A percentile compares a stretch with the other conserved stretches of the same genome.
phyloP scores from a whole-genome alignment of 2,888 invertebrate species.

The Aleiodes leptofemur region DNA sequence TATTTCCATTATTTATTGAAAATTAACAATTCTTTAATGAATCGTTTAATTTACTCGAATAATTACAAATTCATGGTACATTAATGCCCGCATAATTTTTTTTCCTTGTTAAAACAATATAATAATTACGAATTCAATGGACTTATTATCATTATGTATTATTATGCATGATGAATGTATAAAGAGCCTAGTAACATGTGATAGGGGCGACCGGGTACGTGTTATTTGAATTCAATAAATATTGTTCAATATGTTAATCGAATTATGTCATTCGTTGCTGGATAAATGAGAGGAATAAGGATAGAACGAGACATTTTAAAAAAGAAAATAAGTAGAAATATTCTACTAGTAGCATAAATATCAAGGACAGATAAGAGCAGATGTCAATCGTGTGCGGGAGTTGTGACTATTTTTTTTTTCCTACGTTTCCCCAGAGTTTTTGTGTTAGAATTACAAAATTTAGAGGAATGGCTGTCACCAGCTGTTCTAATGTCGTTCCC shows the following conservation, averaged over 20 bases:
- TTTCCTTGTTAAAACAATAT: constrained; percentile 28
- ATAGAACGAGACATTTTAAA: constrained; percentile 36
- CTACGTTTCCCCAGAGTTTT: constrained; percentile 5
- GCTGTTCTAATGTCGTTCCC: neutral
- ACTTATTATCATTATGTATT: constrained; percentile 7
- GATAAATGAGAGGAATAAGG: constrained; percentile 35
- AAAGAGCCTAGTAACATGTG: constrained; percentile 20
- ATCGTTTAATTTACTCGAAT: no score
- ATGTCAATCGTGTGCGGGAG: constrained; percentile 30
- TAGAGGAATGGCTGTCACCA: constrained; percentile 1
- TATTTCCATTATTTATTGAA: no score
- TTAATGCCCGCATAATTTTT: constrained; percentile 37
- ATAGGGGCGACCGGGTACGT: constrained; percentile 44
- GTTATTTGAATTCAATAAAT: constrained; percentile 47
- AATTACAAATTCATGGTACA: constrained; percentile 37
- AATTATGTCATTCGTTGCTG: constrained; percentile 45
- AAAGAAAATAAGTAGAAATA: constrained; percentile 7
- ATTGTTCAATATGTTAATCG: constrained; percentile 51
- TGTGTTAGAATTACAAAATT: neutral
- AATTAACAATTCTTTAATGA: no score
- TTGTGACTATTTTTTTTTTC: neutral
- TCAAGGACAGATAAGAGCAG: constrained; percentile 24
- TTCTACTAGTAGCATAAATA: neutral
- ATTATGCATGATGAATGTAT: constrained; percentile 19
- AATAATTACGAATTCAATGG: constrained; percentile 39